phyloP scores from a whole-genome alignment of 2,888 invertebrate genomes.

The Drosophila mimetica region DNA sequence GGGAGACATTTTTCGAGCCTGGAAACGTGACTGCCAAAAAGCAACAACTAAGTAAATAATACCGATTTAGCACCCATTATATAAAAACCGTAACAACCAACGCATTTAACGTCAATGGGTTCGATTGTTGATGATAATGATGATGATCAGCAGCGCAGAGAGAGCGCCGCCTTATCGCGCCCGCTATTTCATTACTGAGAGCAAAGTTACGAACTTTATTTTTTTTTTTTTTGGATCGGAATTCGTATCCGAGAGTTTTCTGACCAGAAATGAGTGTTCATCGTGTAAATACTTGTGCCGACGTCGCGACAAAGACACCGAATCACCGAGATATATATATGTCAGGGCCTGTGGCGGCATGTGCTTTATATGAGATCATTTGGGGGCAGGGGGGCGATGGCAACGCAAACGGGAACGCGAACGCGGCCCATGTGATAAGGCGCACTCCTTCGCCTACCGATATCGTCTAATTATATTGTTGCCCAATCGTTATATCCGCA shows the following conservation, averaged over 20 bases:
- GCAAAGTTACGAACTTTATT: slow-evolving; percentile 13
- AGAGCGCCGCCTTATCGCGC: slow-evolving; percentile 27
- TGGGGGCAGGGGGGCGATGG: not conserved
- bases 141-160: slow-evolving; percentile 2
- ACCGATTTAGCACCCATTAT: slow-evolving; percentile 55
- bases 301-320: slow-evolving; percentile 5
- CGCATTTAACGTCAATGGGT: slow-evolving; percentile 24
- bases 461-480: slow-evolving; percentile 41
- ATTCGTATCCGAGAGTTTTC: slow-evolving; percentile 33
- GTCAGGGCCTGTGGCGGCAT: slow-evolving; percentile 1
- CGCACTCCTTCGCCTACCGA: slow-evolving; percentile 13
- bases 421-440: slow-evolving; percentile 31
- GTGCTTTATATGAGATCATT: slow-evolving; percentile 25
- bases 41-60: slow-evolving; percentile 33
- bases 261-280: slow-evolving; percentile 17
- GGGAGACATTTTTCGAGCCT: slow-evolving; percentile 17
- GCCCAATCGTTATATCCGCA: slow-evolving; percentile 23
- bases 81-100: slow-evolving; percentile 27
- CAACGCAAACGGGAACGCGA: not conserved
- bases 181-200: slow-evolving; percentile 15
- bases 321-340: slow-evolving; percentile 15
- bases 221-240: slow-evolving; percentile 12
- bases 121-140: slow-evolving; percentile 25
- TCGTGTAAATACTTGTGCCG: slow-evolving; percentile 18
- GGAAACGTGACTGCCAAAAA: slow-evolving; percentile 48